Evolutionary conservation across 1,140 invertebrate genomes (phyloP).

Genomic region (Drosophila nigromelanica): DNA sequence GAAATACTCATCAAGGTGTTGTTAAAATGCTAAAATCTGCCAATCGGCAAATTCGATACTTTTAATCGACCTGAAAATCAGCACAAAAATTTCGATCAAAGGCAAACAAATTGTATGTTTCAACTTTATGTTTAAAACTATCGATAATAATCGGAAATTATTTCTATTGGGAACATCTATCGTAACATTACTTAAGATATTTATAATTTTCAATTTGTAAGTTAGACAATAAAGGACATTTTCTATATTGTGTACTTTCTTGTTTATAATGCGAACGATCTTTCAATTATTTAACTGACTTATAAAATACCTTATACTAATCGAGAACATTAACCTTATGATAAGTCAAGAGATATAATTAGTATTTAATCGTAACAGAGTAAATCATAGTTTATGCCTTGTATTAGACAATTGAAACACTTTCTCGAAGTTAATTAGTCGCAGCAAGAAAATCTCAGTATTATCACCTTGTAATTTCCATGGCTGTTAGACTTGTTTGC

Average conservation of each 20-base stretch:
- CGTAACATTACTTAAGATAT: no score
- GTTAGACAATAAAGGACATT: no score
- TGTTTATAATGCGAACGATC: no score
- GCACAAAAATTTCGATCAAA: slow-evolving; percentile 15
- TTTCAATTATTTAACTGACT: no score
- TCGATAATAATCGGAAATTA: background rate
- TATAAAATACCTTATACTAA: no score
- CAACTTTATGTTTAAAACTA: slow-evolving; percentile 2
- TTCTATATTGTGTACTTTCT: no score
- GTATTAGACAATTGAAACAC: slow-evolving; percentile 1
- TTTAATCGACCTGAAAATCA: background rate
- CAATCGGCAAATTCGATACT: background rate
- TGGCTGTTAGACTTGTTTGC: no score
- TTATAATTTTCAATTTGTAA: no score
- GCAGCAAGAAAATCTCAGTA: slow-evolving; percentile 23
- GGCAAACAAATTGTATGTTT: background rate
- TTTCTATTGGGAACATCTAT: no score
- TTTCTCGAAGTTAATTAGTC: background rate
- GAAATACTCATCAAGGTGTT: slow-evolving; percentile 14
- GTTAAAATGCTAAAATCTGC: background rate
- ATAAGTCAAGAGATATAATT: no score
- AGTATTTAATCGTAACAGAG: no score
- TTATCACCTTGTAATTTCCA: slow-evolving; percentile 22
- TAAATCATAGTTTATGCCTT: background rate
- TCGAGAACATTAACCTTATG: no score